Conservation (phyloP, 35 echinoderm and acorn worm genomes). For the Ophioderma brevispina region DNA sequence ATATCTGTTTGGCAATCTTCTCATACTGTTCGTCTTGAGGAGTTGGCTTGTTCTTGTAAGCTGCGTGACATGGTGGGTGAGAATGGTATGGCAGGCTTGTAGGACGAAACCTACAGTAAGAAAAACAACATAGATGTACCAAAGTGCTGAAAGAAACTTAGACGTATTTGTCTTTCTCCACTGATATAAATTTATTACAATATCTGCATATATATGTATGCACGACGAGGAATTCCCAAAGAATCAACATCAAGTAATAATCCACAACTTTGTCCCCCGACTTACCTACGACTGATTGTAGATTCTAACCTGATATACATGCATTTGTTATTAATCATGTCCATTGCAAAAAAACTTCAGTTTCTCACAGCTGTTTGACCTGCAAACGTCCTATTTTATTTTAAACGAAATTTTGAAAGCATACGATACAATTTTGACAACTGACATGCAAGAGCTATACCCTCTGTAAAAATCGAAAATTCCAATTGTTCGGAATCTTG, state of each 20-base stretch:
- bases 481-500: too few relatives aligned
- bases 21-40: conserved; percentile 86
- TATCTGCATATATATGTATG: neutral
- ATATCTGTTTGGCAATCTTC: conserved; percentile 76
- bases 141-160: neutral
- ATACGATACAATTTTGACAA: too few relatives aligned
- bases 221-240: neutral
- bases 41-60: conserved; percentile 84
- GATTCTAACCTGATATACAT: too few relatives aligned
- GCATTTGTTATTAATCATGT: too few relatives aligned
- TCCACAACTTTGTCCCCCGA: neutral
- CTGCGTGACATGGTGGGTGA: conserved; percentile 40
- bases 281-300: neutral
- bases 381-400: too few relatives aligned
- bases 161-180: neutral
- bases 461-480: too few relatives aligned
- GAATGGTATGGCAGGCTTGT: conserved; percentile 36
- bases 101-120: neutral
- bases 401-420: too few relatives aligned
- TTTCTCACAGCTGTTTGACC: too few relatives aligned
- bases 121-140: neutral
- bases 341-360: too few relatives aligned
- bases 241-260: neutral
- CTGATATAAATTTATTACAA: neutral
- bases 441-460: too few relatives aligned